Base-by-base conservation (phyloP, 2,113 vertebrate species). In the Aleadryas rufinucha region DNA sequence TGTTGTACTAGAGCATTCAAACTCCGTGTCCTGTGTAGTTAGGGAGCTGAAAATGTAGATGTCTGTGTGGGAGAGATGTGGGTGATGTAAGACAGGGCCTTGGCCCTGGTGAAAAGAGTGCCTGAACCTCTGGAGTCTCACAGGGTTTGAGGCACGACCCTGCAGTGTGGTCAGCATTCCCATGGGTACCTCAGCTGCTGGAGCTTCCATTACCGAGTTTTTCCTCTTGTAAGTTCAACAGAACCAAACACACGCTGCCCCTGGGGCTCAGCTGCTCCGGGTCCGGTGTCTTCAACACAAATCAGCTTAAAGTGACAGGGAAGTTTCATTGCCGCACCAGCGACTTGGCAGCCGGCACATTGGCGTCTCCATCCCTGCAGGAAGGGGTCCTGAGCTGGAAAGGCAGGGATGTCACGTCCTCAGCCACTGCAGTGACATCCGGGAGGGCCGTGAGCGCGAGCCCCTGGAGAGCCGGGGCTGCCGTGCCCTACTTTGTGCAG, bases 21-120 rank as follows among this genome's bases (percentile, higher is more conserved):
- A 89, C n/a, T 24, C 30, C 0, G 0, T 44, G 79, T 44, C 49
- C 37, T 2, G 0, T 78, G 69, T 61, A 21, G 50, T 78, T 44
- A 54, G 60, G 26, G 82, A 80, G 31, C 37, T 86, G 63, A 44
- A 68, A 27, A 56, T 61, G 33, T 17, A 7, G 15, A 74, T 42
- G 9, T 76, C 39, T 52, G 5, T 15, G 52, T 69, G 53, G 50
- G 76, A 81, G 60, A 64, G 41, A 35, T 4, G 2, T 30, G 50
- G 35, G 20, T 72, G 63, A 47, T 17, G 20, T 49, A 47, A 91
- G 53, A 63, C 28, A 22, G 8, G 2, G 33, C 74, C 53, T 76
- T 93, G 47, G 49, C 56, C 50, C 28, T 61, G 44, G 14, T 63
- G 42, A 47, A 72, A 52, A 59, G 42, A 35, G 15, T 68, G 9